Evolutionary conservation across 1,140 invertebrate genomes (phyloP), one percentile per base, ranked within the genome.

Genomic region (Zaprionus gabonicus): DNA sequence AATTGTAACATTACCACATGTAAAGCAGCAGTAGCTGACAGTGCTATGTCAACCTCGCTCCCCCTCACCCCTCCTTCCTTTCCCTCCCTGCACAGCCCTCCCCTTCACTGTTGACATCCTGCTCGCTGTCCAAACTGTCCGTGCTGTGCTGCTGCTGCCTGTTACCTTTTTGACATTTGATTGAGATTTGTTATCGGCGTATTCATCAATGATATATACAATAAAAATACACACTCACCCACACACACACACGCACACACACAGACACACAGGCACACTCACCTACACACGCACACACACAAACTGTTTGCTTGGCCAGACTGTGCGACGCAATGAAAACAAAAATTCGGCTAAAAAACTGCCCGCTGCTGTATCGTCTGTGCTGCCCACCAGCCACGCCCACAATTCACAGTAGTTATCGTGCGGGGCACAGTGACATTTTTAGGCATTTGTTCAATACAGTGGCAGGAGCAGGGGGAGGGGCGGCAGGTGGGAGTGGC

Each of bases 81-180:
- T 51, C 27, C 9, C 17, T 68, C 51, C 25, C 17, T 28, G 0
- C n/a, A n/a, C n/a, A n/a, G n/a, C n/a, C n/a, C n/a, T n/a, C 2
- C 17, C 7, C 1, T 20, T 36, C 28, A 46, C 31, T 6, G n/a
- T 28, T 1, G 17, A 56, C 36, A 34, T 57, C 25, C 6, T 36
- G 38, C 27, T 44, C 7, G 49, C 63, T 71, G 78, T 84, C 73
- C 67, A 49, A 56, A 28, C 67, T 60, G 67, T 69, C 67, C 56
- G 34, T 51, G 46, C 20, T 44, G 20, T 56, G 46, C 31, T 38
- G 74, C 65, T 70, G 28, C 73, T 92, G 91, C 79, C 91, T 90
- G 91, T 92, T 92, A 92, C 91, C 91, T 92, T 92, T 92, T 91
- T 92, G 91, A 92, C 91, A 92, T 92, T 92, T 92, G 91, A 92